Conservation (phyloP, 1,140 invertebrate species). For the Ceratosolen fusciceps region DNA sequence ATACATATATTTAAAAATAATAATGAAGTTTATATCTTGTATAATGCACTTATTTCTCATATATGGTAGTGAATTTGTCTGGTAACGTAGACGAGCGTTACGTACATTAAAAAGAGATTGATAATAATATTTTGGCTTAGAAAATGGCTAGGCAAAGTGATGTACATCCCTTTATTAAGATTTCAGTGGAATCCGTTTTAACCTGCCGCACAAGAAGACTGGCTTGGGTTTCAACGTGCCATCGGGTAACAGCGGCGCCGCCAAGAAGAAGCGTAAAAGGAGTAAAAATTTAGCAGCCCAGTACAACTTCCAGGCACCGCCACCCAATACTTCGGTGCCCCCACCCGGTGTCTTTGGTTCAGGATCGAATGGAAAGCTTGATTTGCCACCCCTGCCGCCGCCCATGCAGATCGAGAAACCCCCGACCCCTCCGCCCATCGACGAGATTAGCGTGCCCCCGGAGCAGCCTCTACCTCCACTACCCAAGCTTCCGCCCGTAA, state of each 20-base stretch:
- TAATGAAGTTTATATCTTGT: too few relatives aligned
- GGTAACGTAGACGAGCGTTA: too few relatives aligned
- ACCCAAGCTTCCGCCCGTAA: constrained; percentile 60
- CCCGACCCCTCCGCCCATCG: constrained; percentile 68
- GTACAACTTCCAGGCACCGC: constrained; percentile 69
- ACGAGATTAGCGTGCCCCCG: constrained; percentile 48
- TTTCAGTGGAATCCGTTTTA: constrained; percentile 73
- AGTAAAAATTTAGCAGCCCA: constrained; percentile 75
- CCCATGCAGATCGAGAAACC: constrained; percentile 64
- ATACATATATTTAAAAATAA: too few relatives aligned
- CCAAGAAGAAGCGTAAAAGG: constrained; percentile 83
- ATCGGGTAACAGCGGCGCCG: constrained; percentile 72
- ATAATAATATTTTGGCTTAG: too few relatives aligned
- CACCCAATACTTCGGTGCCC: constrained; percentile 40
- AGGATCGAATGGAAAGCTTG: constrained; percentile 38
- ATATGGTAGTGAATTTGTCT: too few relatives aligned
- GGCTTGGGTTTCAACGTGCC: constrained; percentile 64
- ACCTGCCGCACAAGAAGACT: constrained; percentile 74
- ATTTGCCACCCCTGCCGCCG: constrained; percentile 75
- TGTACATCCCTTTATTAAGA: too few relatives aligned
- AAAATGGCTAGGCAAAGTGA: too few relatives aligned
- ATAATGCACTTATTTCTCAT: too few relatives aligned
- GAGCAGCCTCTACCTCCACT: constrained; percentile 60
- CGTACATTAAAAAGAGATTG: too few relatives aligned
- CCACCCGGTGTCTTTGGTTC: constrained; percentile 51